A percentile compares a stretch with the other conserved stretches of the same genome.
phyloP scores from a whole-genome alignment of 64 coral and sea anemone genomes.

The Orbicella faveolata region DNA sequence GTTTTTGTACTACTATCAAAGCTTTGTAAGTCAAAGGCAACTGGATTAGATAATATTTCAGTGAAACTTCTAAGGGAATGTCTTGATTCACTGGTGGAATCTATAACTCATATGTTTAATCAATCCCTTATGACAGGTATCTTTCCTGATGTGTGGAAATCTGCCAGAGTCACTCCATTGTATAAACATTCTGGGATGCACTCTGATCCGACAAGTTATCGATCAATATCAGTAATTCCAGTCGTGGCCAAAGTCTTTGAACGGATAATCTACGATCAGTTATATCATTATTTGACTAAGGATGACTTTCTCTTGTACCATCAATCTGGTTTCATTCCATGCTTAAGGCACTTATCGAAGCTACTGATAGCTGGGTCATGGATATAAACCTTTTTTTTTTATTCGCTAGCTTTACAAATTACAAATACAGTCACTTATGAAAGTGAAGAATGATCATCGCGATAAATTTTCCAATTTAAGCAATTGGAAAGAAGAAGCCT shows the following conservation, averaged over 20 bases:
- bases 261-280: neutral
- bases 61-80: slow-evolving; percentile 36
- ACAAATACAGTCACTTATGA: too few species aligned
- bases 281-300: too few species aligned
- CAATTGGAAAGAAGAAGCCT: too few species aligned
- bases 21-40: neutral
- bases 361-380: too few species aligned
- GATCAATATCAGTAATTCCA: slow-evolving; percentile 38
- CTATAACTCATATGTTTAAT: slow-evolving; percentile 28
- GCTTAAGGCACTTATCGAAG: too few species aligned
- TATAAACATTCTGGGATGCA: slow-evolving; percentile 23
- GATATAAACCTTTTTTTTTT: too few species aligned
- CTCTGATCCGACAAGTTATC: neutral
- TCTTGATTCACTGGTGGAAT: slow-evolving; percentile 24
- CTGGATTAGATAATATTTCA: neutral
- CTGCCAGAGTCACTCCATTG: slow-evolving; percentile 19
- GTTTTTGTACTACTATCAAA: slow-evolving; percentile 16
- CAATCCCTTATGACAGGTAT: slow-evolving; percentile 3
- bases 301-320: too few species aligned
- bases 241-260: slow-evolving; percentile 31
- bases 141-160: slow-evolving; percentile 25
- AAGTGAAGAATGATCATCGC: too few species aligned
- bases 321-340: too few species aligned
- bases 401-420: too few species aligned
- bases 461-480: too few species aligned